These are phyloP conservation scores for Spinibarbus caldwelli DNA, from an alignment of 2,797 vertebrate species.

Conservation along the genomic window DNA sequence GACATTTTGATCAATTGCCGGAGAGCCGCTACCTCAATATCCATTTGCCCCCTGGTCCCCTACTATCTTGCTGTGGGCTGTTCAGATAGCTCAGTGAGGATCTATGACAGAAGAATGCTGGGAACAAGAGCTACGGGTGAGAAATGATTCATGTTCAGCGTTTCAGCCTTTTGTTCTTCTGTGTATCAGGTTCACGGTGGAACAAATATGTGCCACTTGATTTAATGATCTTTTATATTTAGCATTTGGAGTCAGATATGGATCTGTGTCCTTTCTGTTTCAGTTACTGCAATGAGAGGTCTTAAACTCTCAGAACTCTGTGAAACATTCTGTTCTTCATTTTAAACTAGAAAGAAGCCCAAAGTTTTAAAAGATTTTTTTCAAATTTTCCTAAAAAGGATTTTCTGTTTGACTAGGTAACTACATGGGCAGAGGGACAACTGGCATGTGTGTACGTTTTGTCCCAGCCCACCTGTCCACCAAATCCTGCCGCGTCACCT, in stretches of 20 bases:
- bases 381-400: background rate
- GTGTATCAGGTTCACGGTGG: background rate
- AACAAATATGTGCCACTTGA: background rate
- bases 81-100: conserved; percentile 97
- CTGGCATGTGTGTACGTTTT: conserved; percentile 96
- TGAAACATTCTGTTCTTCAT: no score
- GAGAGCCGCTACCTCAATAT: conserved; percentile 95
- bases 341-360: background rate
- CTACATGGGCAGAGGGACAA: conserved; percentile 92
- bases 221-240: background rate
- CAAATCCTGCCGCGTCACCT: conserved; percentile 97
- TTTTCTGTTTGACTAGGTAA: conserved; percentile 79
- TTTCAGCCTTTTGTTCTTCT: conserved; percentile 4
- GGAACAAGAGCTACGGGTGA: conserved; percentile 95
- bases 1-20: conserved; percentile 98
- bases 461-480: conserved; percentile 94
- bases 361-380: background rate
- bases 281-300: background rate
- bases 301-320: background rate
- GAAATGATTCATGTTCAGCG: conserved; percentile 4
- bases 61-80: conserved; percentile 97
- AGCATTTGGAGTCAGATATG: background rate
- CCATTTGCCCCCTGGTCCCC: conserved; percentile 93
- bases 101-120: conserved; percentile 96
- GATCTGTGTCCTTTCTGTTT: background rate